Percentiles rank a stretch among this genome's conserved stretches.
These are phyloP conservation scores for Tuta absoluta DNA, from an alignment of 2,888 invertebrate genomes.

Conservation along the genomic window DNA sequence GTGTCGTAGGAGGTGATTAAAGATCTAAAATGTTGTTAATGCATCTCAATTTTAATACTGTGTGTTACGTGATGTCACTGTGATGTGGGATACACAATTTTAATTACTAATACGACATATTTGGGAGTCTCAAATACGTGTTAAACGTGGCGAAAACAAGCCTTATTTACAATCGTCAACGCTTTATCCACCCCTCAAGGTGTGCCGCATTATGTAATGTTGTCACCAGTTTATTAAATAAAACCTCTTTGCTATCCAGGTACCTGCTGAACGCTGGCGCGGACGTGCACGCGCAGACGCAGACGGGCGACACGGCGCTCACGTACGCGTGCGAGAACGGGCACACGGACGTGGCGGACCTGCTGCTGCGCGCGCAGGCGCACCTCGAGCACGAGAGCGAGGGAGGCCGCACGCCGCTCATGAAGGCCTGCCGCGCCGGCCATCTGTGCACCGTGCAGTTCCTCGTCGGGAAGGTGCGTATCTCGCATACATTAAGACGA, in stretches of 20 bases:
- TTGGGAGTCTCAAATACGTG: too few relatives aligned
- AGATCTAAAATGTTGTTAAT: too few relatives aligned
- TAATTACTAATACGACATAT: too few relatives aligned
- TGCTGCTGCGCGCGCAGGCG: conserved; percentile 94
- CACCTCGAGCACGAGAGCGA: conserved; percentile 97
- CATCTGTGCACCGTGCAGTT: conserved; percentile 98
- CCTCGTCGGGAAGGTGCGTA: conserved; percentile 87
- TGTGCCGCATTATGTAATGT: too few relatives aligned
- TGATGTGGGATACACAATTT: too few relatives aligned
- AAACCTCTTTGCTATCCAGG: conserved; percentile 40
- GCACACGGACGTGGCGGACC: conserved; percentile 97
- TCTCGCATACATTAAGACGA: not conserved
- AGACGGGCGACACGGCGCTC: conserved; percentile 96
- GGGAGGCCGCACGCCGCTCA: conserved; percentile 97
- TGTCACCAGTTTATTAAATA: too few relatives aligned
- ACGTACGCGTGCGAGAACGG: conserved; percentile 99
- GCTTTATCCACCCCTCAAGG: not conserved
- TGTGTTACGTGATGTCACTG: too few relatives aligned
- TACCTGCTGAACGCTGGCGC: conserved; percentile 92
- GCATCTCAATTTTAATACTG: too few relatives aligned
- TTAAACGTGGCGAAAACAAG: too few relatives aligned
- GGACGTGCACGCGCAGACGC: conserved; percentile 96
- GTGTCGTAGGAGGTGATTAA: too few relatives aligned
- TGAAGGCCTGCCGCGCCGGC: conserved; percentile 99
- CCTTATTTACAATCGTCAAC: too few relatives aligned